Base-by-base conservation (phyloP, 2,113 vertebrate species). In the Pachycephala philippinensis region DNA sequence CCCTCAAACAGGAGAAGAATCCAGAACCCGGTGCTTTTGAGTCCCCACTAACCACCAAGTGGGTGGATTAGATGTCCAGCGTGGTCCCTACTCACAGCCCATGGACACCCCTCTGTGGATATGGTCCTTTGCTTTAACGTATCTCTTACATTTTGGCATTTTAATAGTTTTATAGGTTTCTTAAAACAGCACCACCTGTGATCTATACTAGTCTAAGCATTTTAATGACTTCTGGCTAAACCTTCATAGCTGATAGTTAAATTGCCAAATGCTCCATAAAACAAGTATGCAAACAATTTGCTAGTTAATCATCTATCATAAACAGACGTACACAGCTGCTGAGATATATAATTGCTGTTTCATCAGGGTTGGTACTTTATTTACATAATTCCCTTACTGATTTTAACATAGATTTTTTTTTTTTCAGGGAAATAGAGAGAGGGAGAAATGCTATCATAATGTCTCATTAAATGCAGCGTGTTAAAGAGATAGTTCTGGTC, bases 201-300 rank as follows among this genome's bases (percentile, higher is more conserved):
- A 95, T 96, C 84, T 94, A 37, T 79, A 84, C 84, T 44, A 78
- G 47, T 76, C 77, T 95, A 89, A 97, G 96, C 20, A 60, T 95
- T 96, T 97, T 97, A 98, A 97, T 98, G 95, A 96, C 96, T 97
- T 97, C 90, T 97, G 96, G 97, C 97, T 97, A 97, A 97, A 93
- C 50, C 95, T 98, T 97, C 95, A 97, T 72, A 98, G 95, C 89
- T 96, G 97, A 96, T 85, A 95, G 91, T 96, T 97, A 97, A 97
- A 96, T 98, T 93, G 93, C 97, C 97, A 98, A 98, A 98, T 97
- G 95, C 86, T 98, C 96, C 93, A 96, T 97, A 96, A 98, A 98
- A 97, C 96, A 98, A 98, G 97, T 96, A 97, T 87, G 89, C 96
- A 97, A 97, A 97, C 96, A 97, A 94, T 98, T 98, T 98, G 92